Percentiles rank a stretch among this genome's conserved stretches.
These are phyloP conservation scores for Mya arenaria DNA, from an alignment of 1,140 invertebrate species.

Conservation along the genomic window DNA sequence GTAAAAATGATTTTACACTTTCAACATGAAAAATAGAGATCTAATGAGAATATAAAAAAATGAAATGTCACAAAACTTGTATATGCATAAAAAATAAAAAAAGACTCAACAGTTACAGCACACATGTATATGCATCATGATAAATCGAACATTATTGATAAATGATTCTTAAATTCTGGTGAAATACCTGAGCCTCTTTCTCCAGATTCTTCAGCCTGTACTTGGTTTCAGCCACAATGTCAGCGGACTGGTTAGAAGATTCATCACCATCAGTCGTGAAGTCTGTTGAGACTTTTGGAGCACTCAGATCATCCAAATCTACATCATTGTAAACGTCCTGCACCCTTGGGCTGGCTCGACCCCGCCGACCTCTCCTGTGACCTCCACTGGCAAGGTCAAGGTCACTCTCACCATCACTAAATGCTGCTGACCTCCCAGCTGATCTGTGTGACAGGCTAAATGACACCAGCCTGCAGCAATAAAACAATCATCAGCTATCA, in stretches of 20 bases:
- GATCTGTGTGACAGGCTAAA: slow-evolving; percentile 28
- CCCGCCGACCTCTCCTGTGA: slow-evolving; percentile 31
- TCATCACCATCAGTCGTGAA: slow-evolving; percentile 68
- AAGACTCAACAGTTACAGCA: no score
- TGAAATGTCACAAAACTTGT: no score
- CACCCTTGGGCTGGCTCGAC: slow-evolving; percentile 25
- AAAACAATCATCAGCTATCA: slow-evolving; percentile 5
- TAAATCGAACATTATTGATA: no score
- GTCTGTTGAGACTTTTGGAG: slow-evolving; percentile 58
- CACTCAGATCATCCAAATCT: slow-evolving; percentile 58
- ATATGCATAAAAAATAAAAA: no score
- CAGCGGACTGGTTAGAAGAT: slow-evolving; percentile 72
- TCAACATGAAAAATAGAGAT: no score
- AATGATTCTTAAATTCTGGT: no score
- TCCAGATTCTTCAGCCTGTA: slow-evolving; percentile 75
- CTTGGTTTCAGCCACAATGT: slow-evolving; percentile 75
- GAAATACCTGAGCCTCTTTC: slow-evolving; percentile 78
- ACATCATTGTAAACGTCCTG: slow-evolving; percentile 74
- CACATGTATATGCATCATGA: no score
- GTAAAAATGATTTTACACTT: no score
- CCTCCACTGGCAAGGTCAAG: slow-evolving; percentile 30
- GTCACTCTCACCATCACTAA: slow-evolving; percentile 41
- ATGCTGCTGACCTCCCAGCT: neutral
- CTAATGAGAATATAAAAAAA: no score
- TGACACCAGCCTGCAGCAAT: slow-evolving; percentile 40